Percentiles rank a stretch among this genome's conserved stretches.
phyloP scores from a whole-genome alignment of 2,797 vertebrate genomes.

The Cossypha polioptera region DNA sequence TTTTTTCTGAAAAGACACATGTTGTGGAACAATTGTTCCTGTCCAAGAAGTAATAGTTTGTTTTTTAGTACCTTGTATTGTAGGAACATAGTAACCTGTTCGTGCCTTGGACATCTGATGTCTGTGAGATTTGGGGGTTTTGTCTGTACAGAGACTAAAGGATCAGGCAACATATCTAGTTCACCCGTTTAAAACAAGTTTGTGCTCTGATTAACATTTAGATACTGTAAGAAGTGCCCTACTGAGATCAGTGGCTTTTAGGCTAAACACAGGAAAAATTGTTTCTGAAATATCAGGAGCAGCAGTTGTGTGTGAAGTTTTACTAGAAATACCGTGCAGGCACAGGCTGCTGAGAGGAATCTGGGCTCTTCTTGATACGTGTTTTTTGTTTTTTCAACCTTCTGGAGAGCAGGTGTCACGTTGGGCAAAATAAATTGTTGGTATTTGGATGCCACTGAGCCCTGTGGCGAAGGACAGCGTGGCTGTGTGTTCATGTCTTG shows the following conservation, averaged over 20 bases:
- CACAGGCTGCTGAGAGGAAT: fast-evolving
- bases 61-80: background rate
- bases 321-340: background rate
- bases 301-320: background rate
- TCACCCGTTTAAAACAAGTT: background rate
- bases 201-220: background rate
- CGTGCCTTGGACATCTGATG: background rate
- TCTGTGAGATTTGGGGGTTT: background rate
- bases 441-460: background rate
- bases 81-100: background rate
- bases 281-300: background rate
- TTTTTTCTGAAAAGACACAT: background rate
- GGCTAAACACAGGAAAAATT: background rate
- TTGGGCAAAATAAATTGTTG: background rate
- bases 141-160: background rate
- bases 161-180: background rate
- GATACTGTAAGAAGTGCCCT: background rate
- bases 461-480: fast-evolving
- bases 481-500: background rate
- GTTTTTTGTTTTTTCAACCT: background rate
- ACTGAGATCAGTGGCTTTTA: background rate
- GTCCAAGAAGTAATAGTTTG: background rate
- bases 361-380: background rate
- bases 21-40: background rate
- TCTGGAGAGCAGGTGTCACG: fast-evolving